Evolutionary conservation across 2,888 invertebrate genomes (phyloP).

Genomic region (Pilophorus perplexus): DNA sequence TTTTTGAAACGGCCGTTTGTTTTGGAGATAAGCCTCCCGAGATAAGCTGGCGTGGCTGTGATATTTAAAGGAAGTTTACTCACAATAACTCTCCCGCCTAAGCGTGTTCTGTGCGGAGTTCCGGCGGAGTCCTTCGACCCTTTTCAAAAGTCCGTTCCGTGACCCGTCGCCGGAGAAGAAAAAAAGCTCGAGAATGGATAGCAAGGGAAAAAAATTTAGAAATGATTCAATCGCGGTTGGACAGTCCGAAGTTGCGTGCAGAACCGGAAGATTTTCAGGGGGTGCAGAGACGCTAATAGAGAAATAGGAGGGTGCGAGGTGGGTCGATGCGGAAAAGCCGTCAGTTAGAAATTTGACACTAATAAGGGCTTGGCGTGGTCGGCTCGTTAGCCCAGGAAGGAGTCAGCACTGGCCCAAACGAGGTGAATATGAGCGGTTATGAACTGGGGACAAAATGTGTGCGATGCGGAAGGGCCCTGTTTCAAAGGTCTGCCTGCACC

Average conservation of each 20-base stretch:
- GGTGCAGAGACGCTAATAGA: constrained; percentile 13
- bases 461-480: background rate
- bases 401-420: constrained; percentile 2
- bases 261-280: constrained; percentile 18
- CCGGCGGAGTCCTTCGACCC: too few relatives aligned
- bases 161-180: too few relatives aligned
- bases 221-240: constrained; percentile 17
- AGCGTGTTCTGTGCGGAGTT: too few relatives aligned
- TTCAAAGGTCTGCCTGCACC: background rate
- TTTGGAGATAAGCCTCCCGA: too few relatives aligned
- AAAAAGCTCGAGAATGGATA: too few relatives aligned
- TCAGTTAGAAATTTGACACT: constrained; percentile 37
- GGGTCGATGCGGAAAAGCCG: too few relatives aligned
- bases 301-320: constrained; percentile 29
- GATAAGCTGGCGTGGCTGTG: too few relatives aligned
- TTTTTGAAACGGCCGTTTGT: too few relatives aligned
- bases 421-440: constrained; percentile 12
- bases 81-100: too few relatives aligned
- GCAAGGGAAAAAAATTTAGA: constrained; percentile 19
- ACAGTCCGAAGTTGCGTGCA: constrained; percentile 14
- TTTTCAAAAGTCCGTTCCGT: too few relatives aligned
- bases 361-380: constrained; percentile 37
- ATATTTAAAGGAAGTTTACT: too few relatives aligned
- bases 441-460: background rate
- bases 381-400: constrained; percentile 29